Conservation (phyloP, 2,797 vertebrate species). For the Scolopax rusticola region DNA sequence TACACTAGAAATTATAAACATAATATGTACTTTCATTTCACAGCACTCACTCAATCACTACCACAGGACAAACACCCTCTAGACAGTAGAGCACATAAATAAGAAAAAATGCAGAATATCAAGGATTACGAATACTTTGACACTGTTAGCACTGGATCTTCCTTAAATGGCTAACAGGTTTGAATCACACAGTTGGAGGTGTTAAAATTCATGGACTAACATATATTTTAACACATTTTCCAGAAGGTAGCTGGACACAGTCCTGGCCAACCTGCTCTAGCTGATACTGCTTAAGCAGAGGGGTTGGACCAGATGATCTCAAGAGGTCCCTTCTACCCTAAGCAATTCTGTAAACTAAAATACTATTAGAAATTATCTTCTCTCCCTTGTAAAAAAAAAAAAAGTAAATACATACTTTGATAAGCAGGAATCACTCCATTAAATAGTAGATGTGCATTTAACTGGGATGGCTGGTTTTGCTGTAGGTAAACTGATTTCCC, state of each 20-base stretch:
- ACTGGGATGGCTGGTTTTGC: not conserved
- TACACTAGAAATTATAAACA: not conserved
- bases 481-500: not conserved
- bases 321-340: not conserved
- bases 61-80: not conserved
- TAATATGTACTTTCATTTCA: not conserved
- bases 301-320: not conserved
- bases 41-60: not conserved
- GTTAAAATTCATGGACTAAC: not conserved
- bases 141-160: not conserved
- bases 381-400: not conserved
- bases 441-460: not conserved
- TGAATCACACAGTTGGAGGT: not conserved
- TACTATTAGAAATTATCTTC: not conserved
- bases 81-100: not conserved
- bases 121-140: not conserved
- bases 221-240: not conserved
- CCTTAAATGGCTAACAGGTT: not conserved
- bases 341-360: not conserved
- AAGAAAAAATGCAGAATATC: not conserved
- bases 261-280: not conserved
- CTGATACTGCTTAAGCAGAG: not conserved
- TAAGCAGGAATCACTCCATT: not conserved
- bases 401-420: not conserved
- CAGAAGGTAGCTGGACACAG: not conserved